Base-by-base conservation (phyloP, 2,888 invertebrate species). In the Spodoptera picta region DNA sequence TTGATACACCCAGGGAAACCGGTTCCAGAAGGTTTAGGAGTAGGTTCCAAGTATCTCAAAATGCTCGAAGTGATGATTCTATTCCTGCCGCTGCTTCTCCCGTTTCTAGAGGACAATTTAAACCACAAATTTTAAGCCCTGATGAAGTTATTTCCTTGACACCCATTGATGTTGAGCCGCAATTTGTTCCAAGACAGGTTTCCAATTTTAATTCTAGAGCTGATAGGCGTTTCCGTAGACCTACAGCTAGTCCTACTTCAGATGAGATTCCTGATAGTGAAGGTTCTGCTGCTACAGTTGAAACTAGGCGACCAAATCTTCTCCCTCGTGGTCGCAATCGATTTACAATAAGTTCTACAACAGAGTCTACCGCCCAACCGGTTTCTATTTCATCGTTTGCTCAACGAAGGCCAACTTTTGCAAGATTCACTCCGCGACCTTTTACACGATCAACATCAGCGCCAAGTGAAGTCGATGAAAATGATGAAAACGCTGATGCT, bases 91-190 rank as follows among this genome's bases (percentile, higher is more conserved):
- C 92, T 10, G 92, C 93, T 1, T 86, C 91, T n/a, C 86, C 85
- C 10, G 80, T 92, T 2, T 80, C 88, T 11, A 86, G 90, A 75
- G 93, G 93, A 12, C 87, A 90, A 43, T 89, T 87, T 51, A 88
- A 88, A 69, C 88, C 92, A 14, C 84, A 83, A 69, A 19, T 24
- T 23, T 59, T 90, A n/a, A 87, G 67, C 65, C 89, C 76, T n/a
- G 94, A 95, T 65, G 96, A 96, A 83, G 79, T 95, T 14, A 89
- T 95, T 50, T 95, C 95, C 3, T 83, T 96, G 50, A 95, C 95
- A 2, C 94, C 95, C 0, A 87, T 93, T 24, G 96, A 96, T 75
- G 69, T 87, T 11, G 88, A 88, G 60, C 86, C 89, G 5, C 82
- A 85, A 51, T 88, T 89, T 57, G 81, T 87, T 23, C 86, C 84